Percentiles rank a stretch among this genome's conserved stretches.
phyloP scores from a whole-genome alignment of 1,140 invertebrate species.

The Leptestheria dahalacensis region DNA sequence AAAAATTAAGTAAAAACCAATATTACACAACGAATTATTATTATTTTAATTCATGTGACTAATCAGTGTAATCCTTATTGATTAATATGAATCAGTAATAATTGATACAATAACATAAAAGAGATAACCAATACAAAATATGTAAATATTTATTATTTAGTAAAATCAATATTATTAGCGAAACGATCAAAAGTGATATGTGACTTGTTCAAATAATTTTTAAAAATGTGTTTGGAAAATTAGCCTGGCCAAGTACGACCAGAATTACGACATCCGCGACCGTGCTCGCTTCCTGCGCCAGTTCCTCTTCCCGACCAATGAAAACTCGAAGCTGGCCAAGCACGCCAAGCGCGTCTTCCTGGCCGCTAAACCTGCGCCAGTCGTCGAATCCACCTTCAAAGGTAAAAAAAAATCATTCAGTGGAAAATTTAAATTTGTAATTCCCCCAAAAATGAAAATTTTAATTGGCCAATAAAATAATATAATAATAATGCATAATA shows the following conservation, averaged over 20 bases:
- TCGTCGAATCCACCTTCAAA: slow-evolving; percentile 51
- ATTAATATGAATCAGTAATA: no score
- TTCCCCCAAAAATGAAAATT: no score
- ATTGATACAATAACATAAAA: no score
- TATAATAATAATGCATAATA: not conserved
- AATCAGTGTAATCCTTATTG: not conserved
- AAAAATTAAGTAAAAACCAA: not conserved
- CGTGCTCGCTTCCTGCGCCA: slow-evolving; percentile 69
- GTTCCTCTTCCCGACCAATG: slow-evolving; percentile 52
- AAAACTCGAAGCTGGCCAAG: slow-evolving; percentile 38
- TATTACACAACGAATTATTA: not conserved
- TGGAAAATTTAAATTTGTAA: no score
- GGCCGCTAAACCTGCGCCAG: slow-evolving; percentile 80
- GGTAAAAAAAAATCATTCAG: slow-evolving; percentile 31
- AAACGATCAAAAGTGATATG: no score
- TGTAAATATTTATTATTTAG: no score
- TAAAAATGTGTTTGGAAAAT: no score
- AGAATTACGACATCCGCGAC: slow-evolving; percentile 95
- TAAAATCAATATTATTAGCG: no score
- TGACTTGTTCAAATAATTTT: no score
- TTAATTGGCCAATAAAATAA: not conserved
- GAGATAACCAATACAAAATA: no score
- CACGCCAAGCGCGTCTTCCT: slow-evolving; percentile 75
- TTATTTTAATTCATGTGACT: not conserved
- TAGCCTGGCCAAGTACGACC: slow-evolving; percentile 88